Evolutionary conservation across 2,797 vertebrate genomes (phyloP).

Genomic region (Etheostoma nigrum): DNA sequence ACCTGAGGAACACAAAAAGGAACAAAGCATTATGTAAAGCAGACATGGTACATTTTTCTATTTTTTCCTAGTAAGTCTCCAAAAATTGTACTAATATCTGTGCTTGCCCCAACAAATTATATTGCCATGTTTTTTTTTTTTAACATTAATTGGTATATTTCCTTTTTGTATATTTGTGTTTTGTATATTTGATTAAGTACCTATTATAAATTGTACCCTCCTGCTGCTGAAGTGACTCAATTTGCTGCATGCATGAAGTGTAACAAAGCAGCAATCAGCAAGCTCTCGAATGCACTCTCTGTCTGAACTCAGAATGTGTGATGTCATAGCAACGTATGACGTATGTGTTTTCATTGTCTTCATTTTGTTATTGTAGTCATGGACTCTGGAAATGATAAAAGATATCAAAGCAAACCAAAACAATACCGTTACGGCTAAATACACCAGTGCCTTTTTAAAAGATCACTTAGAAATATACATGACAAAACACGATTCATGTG

Average conservation of each 20-base stretch:
- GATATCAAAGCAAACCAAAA: background rate
- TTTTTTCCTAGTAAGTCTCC: background rate
- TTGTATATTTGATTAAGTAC: background rate
- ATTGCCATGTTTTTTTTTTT: background rate
- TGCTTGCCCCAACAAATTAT: background rate
- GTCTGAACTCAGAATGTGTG: conserved; percentile 8
- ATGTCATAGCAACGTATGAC: conserved; percentile 2
- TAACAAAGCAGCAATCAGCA: conserved; percentile 38
- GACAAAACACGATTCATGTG: background rate
- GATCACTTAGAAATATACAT: background rate
- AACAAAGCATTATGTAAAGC: background rate
- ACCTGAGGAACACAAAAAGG: conserved; percentile 82
- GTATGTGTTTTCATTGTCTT: background rate
- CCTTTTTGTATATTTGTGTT: background rate
- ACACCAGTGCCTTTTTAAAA: background rate
- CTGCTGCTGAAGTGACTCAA: conserved; percentile 8
- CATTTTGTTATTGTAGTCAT: conserved; percentile 29
- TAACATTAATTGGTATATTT: background rate
- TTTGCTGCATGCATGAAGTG: background rate
- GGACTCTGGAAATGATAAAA: conserved; percentile 17
- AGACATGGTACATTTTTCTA: background rate
- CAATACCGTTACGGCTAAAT: background rate
- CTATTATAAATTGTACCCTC: background rate
- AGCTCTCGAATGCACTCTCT: conserved; percentile 12
- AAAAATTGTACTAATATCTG: background rate